Evolutionary conservation across 2,113 vertebrate genomes (phyloP).

Genomic region (Notiomystis cincta): DNA sequence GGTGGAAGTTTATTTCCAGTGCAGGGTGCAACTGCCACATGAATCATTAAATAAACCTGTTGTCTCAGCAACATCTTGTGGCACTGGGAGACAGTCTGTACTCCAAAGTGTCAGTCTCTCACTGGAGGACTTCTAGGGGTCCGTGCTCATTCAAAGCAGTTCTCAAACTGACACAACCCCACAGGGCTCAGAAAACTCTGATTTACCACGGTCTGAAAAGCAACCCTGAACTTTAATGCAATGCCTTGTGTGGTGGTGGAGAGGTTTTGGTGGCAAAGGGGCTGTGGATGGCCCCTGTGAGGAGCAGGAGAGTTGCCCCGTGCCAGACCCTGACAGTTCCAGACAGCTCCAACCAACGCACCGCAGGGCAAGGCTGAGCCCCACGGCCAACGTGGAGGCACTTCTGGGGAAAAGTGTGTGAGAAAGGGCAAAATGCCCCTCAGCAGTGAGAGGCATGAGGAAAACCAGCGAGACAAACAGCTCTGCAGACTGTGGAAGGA

Average conservation of each 20-base stretch:
- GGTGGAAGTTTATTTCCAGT: background rate
- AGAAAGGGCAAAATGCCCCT: background rate
- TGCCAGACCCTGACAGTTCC: rapidly evolving
- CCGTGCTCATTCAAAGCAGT: background rate
- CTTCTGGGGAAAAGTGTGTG: background rate
- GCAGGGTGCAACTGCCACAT: background rate
- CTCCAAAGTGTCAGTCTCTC: background rate
- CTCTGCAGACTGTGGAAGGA: background rate
- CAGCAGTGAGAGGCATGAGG: background rate
- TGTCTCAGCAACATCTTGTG: background rate
- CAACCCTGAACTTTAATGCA: background rate
- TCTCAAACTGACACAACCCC: background rate
- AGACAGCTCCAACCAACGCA: background rate
- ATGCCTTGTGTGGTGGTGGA: background rate
- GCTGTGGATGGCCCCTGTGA: background rate
- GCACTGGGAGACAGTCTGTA: rapidly evolving
- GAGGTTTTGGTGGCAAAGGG: background rate
- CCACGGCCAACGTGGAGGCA: rapidly evolving
- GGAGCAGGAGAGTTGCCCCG: rapidly evolving
- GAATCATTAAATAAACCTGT: background rate
- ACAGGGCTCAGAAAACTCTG: background rate
- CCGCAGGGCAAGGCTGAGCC: background rate
- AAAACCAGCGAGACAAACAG: background rate
- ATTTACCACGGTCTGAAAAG: background rate
- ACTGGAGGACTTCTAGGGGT: background rate